These are phyloP conservation scores for Pelvicachromis taeniatus DNA, from an alignment of 2,113 vertebrate species.

Conservation along the genomic window DNA sequence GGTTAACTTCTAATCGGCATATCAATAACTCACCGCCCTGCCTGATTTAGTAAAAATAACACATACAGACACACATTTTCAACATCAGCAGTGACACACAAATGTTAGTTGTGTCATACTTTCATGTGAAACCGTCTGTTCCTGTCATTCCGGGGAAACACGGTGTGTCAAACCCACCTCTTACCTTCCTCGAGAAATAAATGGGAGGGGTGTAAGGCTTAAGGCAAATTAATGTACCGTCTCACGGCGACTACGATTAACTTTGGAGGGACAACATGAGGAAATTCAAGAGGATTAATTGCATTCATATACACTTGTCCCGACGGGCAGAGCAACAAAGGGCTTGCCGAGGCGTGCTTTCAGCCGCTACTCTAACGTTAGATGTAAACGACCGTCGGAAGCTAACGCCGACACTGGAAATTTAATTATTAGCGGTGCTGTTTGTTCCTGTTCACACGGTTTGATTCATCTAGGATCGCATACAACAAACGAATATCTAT, in stretches of 20 bases:
- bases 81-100: background rate
- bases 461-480: background rate
- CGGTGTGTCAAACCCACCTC: background rate
- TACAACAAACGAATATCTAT: too few relatives aligned
- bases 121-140: background rate
- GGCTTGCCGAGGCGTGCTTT: conserved; percentile 13
- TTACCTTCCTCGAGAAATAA: background rate
- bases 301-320: background rate
- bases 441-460: background rate
- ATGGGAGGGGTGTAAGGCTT: background rate
- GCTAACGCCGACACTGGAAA: background rate
- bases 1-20: background rate
- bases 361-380: background rate
- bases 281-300: background rate
- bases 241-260: background rate
- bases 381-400: background rate
- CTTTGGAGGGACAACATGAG: background rate
- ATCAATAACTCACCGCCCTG: background rate
- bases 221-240: background rate
- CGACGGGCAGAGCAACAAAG: conserved; percentile 39
- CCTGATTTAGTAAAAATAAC: background rate
- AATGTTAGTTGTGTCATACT: background rate
- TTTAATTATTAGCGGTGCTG: background rate
- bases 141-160: background rate
- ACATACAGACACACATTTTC: background rate